Base-by-base conservation (phyloP, 2,113 vertebrate species). In the Crotalus viridis region DNA sequence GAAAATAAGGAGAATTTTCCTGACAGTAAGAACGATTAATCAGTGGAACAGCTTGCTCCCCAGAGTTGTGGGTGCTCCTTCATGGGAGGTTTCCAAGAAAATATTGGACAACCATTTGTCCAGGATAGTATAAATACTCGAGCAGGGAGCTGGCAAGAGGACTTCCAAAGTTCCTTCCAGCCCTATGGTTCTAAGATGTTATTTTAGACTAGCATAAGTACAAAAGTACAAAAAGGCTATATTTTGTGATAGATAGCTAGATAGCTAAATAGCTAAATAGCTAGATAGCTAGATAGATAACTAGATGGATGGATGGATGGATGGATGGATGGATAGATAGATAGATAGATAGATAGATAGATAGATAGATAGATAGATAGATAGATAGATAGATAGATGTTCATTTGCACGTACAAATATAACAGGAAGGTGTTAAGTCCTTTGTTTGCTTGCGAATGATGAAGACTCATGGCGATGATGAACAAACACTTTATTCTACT, bases 231-330 rank as follows among this genome's bases (percentile, higher is more conserved):
- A 74, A 69, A 69, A 74, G 17, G 28, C 28, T 74, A n/a, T 33
- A n/a, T n/a, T 69, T n/a, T 69, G 3, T 69, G 64, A 69, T 5
- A 69, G 3, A 1, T 59, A 24, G 56, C 0, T 56, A 56, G 17
- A 1, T 56, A 19, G 19, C 3, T 55, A 17, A 0, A 8, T 57
- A 22, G 2, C 0, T 57, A 22, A 7, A 26, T 26, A 26, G 59
- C 1, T 3, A 26, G 21, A 22, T 4, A 39, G 2, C 0, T 57
- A 22, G 22, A 26, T 26, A 26, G 59, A 3, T 3, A 61, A 26
- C 1, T 3, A 26, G 56, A 22, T 4, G 22, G 56, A 22, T 5
- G 19, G 55, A 19, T 5, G 19, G 55, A 19, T 1, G 24, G 22
- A 24, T 2, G 3, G 55, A 9, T 3, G 2, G 39, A 39, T 39